These are phyloP conservation scores for Spilogale gracilis DNA, from an alignment of 2,113 vertebrate genomes.

Conservation along the genomic window DNA sequence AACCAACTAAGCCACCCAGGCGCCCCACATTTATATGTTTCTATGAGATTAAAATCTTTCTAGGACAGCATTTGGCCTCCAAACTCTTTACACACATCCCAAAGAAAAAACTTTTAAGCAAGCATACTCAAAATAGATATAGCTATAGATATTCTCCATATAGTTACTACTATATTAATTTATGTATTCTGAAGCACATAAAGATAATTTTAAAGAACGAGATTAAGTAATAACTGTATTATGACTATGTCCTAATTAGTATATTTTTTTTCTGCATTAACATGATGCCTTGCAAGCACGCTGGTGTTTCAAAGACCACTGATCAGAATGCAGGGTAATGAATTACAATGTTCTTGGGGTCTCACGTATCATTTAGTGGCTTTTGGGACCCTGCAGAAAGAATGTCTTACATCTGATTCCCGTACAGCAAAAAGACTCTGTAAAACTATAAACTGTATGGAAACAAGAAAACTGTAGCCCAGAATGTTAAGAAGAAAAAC, in stretches of 20 bases:
- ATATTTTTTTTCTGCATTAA: background rate
- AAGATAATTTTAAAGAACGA: background rate
- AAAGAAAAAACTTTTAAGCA: background rate
- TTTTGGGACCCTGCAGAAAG: background rate
- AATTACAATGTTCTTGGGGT: background rate
- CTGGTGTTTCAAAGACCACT: background rate
- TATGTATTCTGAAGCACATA: background rate
- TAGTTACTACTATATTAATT: background rate
- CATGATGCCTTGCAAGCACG: background rate
- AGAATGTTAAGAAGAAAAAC: slow-evolving; percentile 23
- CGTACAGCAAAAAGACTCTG: background rate
- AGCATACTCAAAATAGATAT: background rate
- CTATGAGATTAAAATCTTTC: slow-evolving; percentile 22
- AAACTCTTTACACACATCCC: slow-evolving; percentile 6
- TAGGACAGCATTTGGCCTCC: background rate
- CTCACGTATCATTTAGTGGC: background rate
- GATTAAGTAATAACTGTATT: background rate
- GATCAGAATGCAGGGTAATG: background rate
- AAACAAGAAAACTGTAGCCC: background rate
- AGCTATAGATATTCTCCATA: background rate
- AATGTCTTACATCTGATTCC: background rate
- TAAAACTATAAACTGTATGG: background rate
- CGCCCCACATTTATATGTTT: background rate
- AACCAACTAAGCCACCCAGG: too few relatives aligned
- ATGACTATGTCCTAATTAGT: background rate